Base-by-base conservation (phyloP, 2,888 invertebrate species). In the Teleiodes luculella region DNA sequence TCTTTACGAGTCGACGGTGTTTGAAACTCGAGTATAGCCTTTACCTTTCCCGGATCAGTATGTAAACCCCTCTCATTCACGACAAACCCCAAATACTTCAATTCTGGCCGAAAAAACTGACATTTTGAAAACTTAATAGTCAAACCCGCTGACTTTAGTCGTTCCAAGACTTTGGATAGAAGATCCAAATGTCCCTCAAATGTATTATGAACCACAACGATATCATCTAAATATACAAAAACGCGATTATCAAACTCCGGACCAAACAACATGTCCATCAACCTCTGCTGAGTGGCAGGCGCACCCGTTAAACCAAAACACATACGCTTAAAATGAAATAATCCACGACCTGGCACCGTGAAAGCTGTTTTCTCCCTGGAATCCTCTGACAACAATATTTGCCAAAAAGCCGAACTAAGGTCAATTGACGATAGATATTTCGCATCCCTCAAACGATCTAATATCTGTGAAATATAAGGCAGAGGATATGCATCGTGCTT, bases 401-500 rank as follows among this genome's bases (percentile, higher is more conserved):
- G 57, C 50, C 51, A 54, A 11, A 51, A 57, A 0, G 51, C 51
- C 4, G 51, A 11, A 6, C 50, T 53, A 3, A 56, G 28, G 16
- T 56, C 53, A n/a, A 54, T 11, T 10, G 43, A 51, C 6, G 49
- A 31, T n/a, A 57, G 33, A 30, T 43, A 57, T 6, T 41, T 51
- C 4, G 45, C 45, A 10, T 24, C 11, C 13, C 45, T 2, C 2
- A 45, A 13, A 3, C 20, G 20, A 51, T 53, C 18, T 14, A 56
- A 7, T 13, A 56, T 53, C 10, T 16, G 3, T 31, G n/a, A 14
- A 2, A 57, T 49, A 24, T 52, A 48, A n/a, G 57, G 57, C 1
- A 57, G 14, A 6, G 54, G 54, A 37, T 57, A 57, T 7, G 57
- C 49, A 45, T 57, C 57, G 11, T 28, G 41, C 20, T 57, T 57